Evolutionary conservation across 2,113 vertebrate species (phyloP).

Genomic region (Zosterops japonicus): DNA sequence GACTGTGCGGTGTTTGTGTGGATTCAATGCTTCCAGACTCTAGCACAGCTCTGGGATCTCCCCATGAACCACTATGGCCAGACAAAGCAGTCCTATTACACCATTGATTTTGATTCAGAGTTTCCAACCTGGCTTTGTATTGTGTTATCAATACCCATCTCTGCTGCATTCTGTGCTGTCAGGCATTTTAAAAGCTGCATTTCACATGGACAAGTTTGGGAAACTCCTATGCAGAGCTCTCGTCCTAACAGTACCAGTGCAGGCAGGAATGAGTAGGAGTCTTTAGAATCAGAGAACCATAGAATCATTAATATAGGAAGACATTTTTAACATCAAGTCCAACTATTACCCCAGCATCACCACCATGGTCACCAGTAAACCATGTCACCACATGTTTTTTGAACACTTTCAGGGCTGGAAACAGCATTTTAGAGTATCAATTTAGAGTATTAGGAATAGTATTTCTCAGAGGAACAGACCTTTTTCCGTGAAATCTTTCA

Average conservation of each 20-base stretch:
- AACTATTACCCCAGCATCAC: not conserved
- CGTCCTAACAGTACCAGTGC: rapidly evolving
- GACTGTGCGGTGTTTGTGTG: not conserved
- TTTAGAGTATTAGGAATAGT: not conserved
- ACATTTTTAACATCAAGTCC: not conserved
- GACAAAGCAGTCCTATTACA: too few species aligned
- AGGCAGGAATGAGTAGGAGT: not conserved
- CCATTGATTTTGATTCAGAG: rapidly evolving
- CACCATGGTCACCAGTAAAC: not conserved
- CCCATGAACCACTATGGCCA: rapidly evolving
- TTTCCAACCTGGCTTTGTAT: not conserved
- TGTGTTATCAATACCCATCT: not conserved
- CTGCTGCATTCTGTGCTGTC: not conserved
- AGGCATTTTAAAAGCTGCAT: not conserved
- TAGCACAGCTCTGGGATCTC: not conserved
- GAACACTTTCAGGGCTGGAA: not conserved
- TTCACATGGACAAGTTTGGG: not conserved
- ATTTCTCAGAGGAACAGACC: not conserved
- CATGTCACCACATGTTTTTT: not conserved
- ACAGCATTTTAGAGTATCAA: not conserved
- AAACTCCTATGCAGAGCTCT: not conserved
- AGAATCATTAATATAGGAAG: not conserved
- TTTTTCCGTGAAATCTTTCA: not conserved
- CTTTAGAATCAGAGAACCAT: not conserved
- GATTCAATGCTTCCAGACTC: not conserved